Conservation (phyloP, 2,797 vertebrate genomes). For the Balearica regulorum region DNA sequence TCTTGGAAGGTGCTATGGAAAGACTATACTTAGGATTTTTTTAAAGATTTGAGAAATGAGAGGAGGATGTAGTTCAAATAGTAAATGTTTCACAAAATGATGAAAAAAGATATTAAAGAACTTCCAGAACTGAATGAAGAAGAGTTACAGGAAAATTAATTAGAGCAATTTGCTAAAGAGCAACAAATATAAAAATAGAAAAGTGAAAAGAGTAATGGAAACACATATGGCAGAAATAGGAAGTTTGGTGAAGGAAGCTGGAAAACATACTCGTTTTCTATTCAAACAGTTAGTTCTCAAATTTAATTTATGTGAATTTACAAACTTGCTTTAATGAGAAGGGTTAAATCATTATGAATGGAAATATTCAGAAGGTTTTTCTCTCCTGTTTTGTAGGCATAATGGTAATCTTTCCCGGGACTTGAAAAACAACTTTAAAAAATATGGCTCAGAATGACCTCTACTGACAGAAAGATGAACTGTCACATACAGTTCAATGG, state of each 20-base stretch:
- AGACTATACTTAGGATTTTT: not conserved
- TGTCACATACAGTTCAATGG: not conserved
- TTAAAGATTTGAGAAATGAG: not conserved
- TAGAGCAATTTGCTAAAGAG: not conserved
- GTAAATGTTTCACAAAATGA: not conserved
- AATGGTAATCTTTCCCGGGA: not conserved
- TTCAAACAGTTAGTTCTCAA: not conserved
- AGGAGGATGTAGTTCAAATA: not conserved
- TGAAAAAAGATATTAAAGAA: not conserved
- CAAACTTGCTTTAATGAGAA: not conserved
- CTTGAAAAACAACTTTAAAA: not conserved
- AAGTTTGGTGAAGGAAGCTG: not conserved
- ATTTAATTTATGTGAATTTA: not conserved
- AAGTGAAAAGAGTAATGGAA: not conserved
- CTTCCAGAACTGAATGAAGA: not conserved
- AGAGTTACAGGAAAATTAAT: not conserved
- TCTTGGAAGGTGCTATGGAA: not conserved
- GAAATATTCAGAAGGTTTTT: not conserved
- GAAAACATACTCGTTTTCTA: not conserved
- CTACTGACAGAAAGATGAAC: not conserved
- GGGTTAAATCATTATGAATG: not conserved
- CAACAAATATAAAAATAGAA: not conserved
- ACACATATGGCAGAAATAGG: not conserved
- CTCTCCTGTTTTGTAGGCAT: not conserved
- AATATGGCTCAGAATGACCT: not conserved